Percentiles rank a stretch among this genome's conserved stretches.
Evolutionary conservation across 2,113 vertebrate genomes (phyloP).

Genomic region (Saccopteryx bilineata): DNA sequence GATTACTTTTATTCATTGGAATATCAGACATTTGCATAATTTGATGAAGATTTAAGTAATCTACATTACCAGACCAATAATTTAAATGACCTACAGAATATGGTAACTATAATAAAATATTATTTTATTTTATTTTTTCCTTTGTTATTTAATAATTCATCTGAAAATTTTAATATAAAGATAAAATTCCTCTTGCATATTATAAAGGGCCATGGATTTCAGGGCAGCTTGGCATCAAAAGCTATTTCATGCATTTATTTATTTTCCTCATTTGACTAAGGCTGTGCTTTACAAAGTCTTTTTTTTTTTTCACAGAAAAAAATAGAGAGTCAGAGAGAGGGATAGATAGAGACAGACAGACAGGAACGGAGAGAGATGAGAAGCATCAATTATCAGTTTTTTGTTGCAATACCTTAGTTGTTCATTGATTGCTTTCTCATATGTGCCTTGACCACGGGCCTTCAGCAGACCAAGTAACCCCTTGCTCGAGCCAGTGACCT

Average conservation of each 20-base stretch:
- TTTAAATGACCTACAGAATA: background rate
- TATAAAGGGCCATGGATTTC: background rate
- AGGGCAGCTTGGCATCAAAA: background rate
- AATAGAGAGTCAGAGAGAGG: too few species aligned
- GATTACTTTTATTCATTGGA: background rate
- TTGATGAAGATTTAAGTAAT: conserved; percentile 21
- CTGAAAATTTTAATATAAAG: background rate
- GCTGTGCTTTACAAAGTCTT: background rate
- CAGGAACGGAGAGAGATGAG: too few species aligned
- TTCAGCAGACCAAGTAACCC: too few species aligned
- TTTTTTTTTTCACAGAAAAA: too few species aligned
- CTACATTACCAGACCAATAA: background rate
- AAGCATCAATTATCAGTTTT: too few species aligned
- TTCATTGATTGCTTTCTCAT: too few species aligned
- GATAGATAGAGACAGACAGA: too few species aligned
- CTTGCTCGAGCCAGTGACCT: too few species aligned
- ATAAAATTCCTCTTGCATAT: background rate
- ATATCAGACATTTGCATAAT: background rate
- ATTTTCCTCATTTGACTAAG: background rate
- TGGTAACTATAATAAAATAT: background rate
- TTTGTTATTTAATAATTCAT: conserved; percentile 37
- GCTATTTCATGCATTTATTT: background rate
- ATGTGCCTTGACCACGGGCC: too few species aligned
- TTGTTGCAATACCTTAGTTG: too few species aligned
- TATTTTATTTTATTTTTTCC: background rate